Conservation (phyloP, 2,888 invertebrate genomes). For the Neocrepidodera transversa region DNA sequence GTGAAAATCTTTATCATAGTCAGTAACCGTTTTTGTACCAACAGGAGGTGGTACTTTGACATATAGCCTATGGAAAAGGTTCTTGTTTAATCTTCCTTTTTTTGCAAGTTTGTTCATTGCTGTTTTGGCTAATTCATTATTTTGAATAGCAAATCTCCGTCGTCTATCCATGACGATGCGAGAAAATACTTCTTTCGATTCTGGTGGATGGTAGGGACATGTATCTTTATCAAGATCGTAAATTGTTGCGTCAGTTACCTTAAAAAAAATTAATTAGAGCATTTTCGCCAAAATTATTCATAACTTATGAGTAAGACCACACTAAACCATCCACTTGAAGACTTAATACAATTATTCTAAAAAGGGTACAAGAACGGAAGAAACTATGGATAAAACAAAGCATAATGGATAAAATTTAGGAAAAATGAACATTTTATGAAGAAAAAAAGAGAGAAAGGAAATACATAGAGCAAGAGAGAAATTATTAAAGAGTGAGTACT, state of each 20-base stretch:
- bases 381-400: no score
- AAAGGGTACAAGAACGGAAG: no score
- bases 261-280: neutral
- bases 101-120: constrained; percentile 54
- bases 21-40: constrained; percentile 66
- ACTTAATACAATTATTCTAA: no score
- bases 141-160: constrained; percentile 51
- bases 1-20: constrained; percentile 72
- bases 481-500: no score
- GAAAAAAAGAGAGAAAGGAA: no score
- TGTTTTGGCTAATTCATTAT: constrained; percentile 51
- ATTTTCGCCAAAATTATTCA: no score
- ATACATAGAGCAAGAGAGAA: no score
- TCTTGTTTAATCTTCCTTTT: constrained; percentile 56
- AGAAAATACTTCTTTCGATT: constrained; percentile 59
- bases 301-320: no score
- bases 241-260: neutral
- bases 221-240: constrained; percentile 49
- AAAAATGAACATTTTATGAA: no score
- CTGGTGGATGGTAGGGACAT: constrained; percentile 59
- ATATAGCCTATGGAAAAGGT: constrained; percentile 66
- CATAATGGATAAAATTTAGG: no score
- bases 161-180: constrained; percentile 59
- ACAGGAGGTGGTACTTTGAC: constrained; percentile 63
- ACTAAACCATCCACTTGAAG: no score